Percentiles rank a stretch among this genome's conserved stretches.
Evolutionary conservation across 1,140 invertebrate genomes (phyloP).

Genomic region (Leptopilina boulardi): DNA sequence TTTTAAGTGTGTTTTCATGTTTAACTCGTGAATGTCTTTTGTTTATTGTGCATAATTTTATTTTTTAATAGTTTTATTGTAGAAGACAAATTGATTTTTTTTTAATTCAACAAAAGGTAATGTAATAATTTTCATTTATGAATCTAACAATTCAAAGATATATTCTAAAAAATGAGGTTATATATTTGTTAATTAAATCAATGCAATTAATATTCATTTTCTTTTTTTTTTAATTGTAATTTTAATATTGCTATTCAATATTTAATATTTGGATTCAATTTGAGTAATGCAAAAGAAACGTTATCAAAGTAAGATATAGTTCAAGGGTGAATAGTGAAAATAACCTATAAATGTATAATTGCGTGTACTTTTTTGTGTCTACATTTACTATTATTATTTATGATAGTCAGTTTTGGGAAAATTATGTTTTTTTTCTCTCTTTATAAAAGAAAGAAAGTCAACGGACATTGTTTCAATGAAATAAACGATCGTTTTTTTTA

Average conservation of each 20-base stretch:
- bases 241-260: background rate
- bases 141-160: too few species aligned
- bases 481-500: background rate
- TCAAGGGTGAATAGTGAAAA: background rate
- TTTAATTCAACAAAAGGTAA: too few species aligned
- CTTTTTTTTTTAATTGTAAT: background rate
- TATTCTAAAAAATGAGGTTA: too few species aligned
- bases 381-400: background rate
- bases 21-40: background rate
- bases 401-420: background rate
- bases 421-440: background rate
- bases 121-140: too few species aligned
- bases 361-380: background rate
- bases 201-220: background rate
- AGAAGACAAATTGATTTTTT: too few species aligned
- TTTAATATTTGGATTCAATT: background rate
- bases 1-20: background rate
- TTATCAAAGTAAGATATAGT: slow-evolving; percentile 7
- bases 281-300: background rate
- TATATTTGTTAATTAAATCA: background rate
- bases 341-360: background rate
- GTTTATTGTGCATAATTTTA: background rate
- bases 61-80: background rate
- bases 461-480: background rate
- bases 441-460: background rate